Evolutionary conservation across 2,888 invertebrate genomes (phyloP).

Genomic region (Melanostoma mellinum): DNA sequence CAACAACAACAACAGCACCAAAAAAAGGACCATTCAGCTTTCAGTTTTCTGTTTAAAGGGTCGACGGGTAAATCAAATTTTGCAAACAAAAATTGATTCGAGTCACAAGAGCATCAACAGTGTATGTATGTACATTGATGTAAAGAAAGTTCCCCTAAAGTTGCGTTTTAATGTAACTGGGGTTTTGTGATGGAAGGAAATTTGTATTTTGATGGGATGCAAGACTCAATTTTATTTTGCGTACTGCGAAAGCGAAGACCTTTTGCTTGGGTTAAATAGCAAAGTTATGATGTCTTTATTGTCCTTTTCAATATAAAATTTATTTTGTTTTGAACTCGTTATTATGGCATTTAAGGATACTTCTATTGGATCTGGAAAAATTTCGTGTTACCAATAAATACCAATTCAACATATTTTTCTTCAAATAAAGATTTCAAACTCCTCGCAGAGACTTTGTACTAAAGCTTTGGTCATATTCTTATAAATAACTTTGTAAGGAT

Average conservation of each 20-base stretch:
- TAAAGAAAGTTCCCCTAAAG: slow-evolving; percentile 32
- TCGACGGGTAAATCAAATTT: slow-evolving; percentile 64
- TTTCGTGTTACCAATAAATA: too few species aligned
- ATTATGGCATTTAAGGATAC: too few species aligned
- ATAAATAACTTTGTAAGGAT: too few species aligned
- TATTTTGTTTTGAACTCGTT: slow-evolving; percentile 13
- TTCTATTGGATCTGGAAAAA: too few species aligned
- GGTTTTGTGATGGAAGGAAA: slow-evolving; percentile 52
- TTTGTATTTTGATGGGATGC: slow-evolving; percentile 21
- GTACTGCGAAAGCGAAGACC: neutral
- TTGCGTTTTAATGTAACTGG: slow-evolving; percentile 61
- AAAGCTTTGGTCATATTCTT: too few species aligned
- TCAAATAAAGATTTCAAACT: too few species aligned
- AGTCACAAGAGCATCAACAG: slow-evolving; percentile 27
- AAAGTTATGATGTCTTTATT: slow-evolving; percentile 56
- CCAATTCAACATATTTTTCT: too few species aligned
- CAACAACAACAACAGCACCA: neutral
- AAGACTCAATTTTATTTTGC: slow-evolving; percentile 23
- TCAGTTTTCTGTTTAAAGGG: slow-evolving; percentile 13
- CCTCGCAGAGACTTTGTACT: too few species aligned
- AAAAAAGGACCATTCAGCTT: slow-evolving; percentile 15
- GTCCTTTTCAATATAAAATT: slow-evolving; percentile 30
- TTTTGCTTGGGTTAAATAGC: slow-evolving; percentile 31
- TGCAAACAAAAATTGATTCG: slow-evolving; percentile 61
- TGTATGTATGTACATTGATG: slow-evolving; percentile 15